These are phyloP conservation scores for Drosophila colorata DNA, from an alignment of 2,888 invertebrate genomes.

Conservation along the genomic window DNA sequence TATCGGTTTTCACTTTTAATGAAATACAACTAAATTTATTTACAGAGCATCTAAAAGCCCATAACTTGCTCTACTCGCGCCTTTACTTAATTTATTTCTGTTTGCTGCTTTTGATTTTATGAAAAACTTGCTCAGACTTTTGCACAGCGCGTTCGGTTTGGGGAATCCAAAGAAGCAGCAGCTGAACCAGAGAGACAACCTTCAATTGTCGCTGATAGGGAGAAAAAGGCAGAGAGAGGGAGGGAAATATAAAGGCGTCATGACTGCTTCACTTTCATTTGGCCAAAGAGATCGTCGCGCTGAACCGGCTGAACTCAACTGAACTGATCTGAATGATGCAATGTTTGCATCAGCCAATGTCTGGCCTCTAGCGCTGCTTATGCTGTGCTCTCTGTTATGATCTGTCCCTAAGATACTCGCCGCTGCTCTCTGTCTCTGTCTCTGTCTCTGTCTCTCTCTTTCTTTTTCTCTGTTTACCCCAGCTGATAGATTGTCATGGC, in stretches of 20 bases:
- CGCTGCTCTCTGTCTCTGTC: background rate
- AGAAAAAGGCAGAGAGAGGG: constrained; percentile 14
- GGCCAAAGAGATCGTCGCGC: constrained; percentile 16
- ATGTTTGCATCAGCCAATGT: constrained; percentile 73
- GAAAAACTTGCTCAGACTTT: constrained; percentile 58
- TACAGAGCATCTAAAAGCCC: constrained; percentile 22
- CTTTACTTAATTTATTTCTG: constrained; percentile 14
- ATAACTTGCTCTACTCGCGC: background rate
- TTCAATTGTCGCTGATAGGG: constrained; percentile 47
- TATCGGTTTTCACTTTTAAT: no score
- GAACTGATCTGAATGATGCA: constrained; percentile 71
- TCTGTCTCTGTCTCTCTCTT: constrained; percentile 18
- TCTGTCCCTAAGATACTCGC: background rate
- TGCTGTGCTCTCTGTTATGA: constrained; percentile 34
- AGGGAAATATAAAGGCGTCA: constrained; percentile 27
- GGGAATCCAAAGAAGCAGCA: constrained; percentile 48
- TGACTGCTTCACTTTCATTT: constrained; percentile 64
- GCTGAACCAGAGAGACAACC: constrained; percentile 34
- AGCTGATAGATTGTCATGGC: constrained; percentile 9
- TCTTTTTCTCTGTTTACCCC: constrained; percentile 5
- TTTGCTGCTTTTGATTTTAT: constrained; percentile 33
- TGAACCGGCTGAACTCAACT: constrained; percentile 29
- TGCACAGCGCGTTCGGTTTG: constrained; percentile 40
- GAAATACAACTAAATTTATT: no score
- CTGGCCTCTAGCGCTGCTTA: background rate